phyloP scores from a whole-genome alignment of 2,113 vertebrate genomes.

The Coracopsis vasa region DNA sequence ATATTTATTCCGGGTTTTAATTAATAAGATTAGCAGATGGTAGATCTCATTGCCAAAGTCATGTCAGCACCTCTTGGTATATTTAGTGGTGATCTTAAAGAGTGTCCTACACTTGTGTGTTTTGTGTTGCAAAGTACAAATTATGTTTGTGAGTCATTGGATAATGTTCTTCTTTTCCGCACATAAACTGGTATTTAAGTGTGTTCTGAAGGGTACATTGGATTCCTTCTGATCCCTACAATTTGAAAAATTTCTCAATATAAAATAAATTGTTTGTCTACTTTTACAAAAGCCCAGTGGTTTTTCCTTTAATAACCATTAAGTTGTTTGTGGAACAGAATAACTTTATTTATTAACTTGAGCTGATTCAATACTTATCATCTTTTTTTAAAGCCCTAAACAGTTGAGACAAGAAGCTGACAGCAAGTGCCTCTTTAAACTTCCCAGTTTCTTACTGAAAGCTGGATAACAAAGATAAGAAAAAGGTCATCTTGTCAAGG shows the following conservation, averaged over 20 bases:
- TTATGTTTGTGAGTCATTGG: background rate
- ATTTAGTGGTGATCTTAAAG: background rate
- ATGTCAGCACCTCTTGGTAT: background rate
- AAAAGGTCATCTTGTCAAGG: constrained; percentile 15
- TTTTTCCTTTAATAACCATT: background rate
- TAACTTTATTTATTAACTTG: constrained; percentile 21
- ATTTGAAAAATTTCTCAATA: background rate
- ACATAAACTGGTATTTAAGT: background rate
- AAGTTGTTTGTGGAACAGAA: background rate
- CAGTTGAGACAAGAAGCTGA: background rate
- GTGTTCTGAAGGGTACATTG: background rate
- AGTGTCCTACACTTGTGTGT: background rate
- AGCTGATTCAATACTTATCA: constrained; percentile 23
- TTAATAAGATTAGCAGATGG: too few relatives aligned
- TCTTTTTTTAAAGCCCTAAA: constrained; percentile 3
- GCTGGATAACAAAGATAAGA: constrained; percentile 59
- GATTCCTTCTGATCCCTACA: background rate
- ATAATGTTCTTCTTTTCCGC: background rate
- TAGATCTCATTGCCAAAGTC: background rate
- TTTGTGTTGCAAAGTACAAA: background rate
- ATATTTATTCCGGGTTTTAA: too few relatives aligned
- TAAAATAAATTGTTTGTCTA: background rate
- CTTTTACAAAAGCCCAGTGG: background rate
- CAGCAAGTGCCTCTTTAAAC: constrained; percentile 2
- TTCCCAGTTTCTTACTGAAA: constrained; percentile 15